Evolutionary conservation across 2,113 vertebrate species (phyloP).

Genomic region (Myocastor coypus): DNA sequence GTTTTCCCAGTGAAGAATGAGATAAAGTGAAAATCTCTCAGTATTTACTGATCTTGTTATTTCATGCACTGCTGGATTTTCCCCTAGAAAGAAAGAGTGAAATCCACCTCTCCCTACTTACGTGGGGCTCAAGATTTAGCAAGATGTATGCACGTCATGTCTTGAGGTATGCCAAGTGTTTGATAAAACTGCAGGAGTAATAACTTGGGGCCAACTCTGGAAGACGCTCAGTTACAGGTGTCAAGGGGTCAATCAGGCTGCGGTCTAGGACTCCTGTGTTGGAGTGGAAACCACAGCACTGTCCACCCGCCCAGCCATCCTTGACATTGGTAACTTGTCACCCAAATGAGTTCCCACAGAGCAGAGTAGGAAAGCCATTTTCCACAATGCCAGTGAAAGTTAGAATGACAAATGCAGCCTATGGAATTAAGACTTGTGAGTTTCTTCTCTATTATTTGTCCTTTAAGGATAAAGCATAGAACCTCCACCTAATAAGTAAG

Average conservation of each 20-base stretch:
- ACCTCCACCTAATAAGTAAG: neutral
- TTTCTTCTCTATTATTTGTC: neutral
- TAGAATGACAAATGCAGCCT: neutral
- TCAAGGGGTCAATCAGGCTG: neutral
- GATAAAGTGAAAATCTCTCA: neutral
- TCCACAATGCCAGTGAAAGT: neutral
- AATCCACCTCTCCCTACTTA: neutral
- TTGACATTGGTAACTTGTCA: rapidly evolving
- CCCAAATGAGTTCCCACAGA: neutral
- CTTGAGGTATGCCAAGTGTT: neutral
- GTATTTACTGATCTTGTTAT: neutral
- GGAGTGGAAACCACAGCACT: neutral
- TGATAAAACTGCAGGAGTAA: too few species aligned
- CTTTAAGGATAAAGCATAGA: neutral
- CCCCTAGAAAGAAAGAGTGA: neutral
- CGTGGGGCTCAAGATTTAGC: neutral
- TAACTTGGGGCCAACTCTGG: too few species aligned
- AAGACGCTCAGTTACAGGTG: neutral
- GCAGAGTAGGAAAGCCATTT: neutral
- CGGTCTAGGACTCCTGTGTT: neutral
- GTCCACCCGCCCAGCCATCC: neutral
- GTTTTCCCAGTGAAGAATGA: neutral
- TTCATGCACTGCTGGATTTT: neutral
- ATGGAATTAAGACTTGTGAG: neutral
- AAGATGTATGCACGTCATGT: neutral